Evolutionary conservation across 2,888 invertebrate species (phyloP).

Genomic region (Caradrina kadenii): DNA sequence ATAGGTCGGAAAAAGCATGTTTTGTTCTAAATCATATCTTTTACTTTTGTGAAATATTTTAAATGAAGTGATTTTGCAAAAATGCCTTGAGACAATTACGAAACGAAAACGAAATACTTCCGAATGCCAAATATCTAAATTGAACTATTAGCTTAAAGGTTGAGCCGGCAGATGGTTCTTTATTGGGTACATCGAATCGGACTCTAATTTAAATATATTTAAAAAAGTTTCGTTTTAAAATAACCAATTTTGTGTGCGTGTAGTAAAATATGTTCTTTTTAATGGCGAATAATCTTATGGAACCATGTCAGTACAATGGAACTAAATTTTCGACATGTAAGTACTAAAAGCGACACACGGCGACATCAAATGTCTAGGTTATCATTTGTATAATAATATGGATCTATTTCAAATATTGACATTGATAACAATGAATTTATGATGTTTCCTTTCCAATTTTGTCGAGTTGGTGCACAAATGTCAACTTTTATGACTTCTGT

Average conservation of each 20-base stretch:
- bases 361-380: conserved; percentile 8
- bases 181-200: background rate
- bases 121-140: conserved; percentile 52
- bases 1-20: background rate
- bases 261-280: background rate
- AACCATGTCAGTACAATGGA: background rate
- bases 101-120: conserved; percentile 46
- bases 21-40: background rate
- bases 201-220: conserved; percentile 8
- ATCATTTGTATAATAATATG: conserved; percentile 6
- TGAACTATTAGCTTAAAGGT: conserved; percentile 52
- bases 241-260: background rate
- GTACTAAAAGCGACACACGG: background rate
- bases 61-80: conserved; percentile 21
- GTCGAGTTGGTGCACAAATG: conserved; percentile 27
- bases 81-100: conserved; percentile 41
- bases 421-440: conserved; percentile 15
- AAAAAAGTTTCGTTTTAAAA: conserved; percentile 1
- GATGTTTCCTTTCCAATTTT: conserved; percentile 22
- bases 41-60: conserved; percentile 11
- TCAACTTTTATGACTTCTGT: conserved; percentile 35
- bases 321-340: background rate
- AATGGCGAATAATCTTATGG: background rate
- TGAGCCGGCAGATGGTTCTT: conserved; percentile 42
- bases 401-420: conserved; percentile 36